These are phyloP conservation scores for Epizoanthus ramosus DNA, from an alignment of 92 coral and sea anemone species.

Conservation along the genomic window DNA sequence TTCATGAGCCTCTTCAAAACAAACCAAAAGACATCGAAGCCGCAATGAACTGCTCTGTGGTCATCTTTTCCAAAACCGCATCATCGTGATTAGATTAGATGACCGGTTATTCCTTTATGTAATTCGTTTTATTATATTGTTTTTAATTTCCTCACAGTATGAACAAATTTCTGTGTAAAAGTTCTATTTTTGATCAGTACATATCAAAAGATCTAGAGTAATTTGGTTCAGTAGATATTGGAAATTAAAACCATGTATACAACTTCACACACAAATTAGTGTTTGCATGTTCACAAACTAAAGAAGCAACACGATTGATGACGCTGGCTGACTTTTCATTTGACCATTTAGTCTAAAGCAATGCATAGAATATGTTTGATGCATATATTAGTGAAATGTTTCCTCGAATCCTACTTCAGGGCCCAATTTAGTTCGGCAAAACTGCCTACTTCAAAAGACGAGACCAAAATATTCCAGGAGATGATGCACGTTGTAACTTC, in stretches of 20 bases:
- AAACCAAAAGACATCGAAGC: too few relatives aligned
- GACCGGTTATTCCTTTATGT: not conserved
- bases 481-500: not conserved
- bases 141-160: not conserved
- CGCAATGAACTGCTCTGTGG: too few relatives aligned
- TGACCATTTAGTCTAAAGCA: too few relatives aligned
- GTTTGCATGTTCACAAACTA: not conserved
- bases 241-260: slow-evolving; percentile 7
- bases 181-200: slow-evolving; percentile 2
- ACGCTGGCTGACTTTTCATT: too few relatives aligned
- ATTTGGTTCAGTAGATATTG: slow-evolving; percentile 7
- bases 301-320: not conserved
- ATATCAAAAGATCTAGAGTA: slow-evolving; percentile 15
- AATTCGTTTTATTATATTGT: not conserved
- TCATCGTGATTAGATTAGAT: not conserved
- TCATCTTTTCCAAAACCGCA: not conserved
- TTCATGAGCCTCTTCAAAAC: too few relatives aligned
- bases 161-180: not conserved
- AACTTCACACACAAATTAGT: not conserved
- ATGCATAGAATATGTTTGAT: too few relatives aligned
- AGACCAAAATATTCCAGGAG: not conserved
- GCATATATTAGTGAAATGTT: too few relatives aligned
- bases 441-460: not conserved
- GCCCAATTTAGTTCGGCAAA: not conserved
- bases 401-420: too few relatives aligned